Conservation (phyloP, 37 sponge, comb jelly and placozoan genomes). For the Theonella swinhoei region DNA sequence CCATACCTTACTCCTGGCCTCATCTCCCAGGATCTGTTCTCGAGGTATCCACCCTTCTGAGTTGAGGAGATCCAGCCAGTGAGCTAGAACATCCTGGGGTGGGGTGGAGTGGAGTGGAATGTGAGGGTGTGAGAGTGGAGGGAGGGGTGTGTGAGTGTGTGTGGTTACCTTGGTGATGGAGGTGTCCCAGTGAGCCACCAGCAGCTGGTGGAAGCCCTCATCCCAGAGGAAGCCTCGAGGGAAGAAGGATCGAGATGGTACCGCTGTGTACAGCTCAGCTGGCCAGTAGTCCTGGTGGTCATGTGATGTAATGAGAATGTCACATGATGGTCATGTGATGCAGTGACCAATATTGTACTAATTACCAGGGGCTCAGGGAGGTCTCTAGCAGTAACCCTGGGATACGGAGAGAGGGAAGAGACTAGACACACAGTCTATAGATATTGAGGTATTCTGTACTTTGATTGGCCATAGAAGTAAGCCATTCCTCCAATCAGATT, state of each 20-base stretch:
- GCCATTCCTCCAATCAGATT: slow-evolving; percentile 97
- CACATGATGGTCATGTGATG: not conserved
- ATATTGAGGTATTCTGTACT: slow-evolving; percentile 18
- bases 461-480: slow-evolving; percentile 93
- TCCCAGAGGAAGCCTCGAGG: slow-evolving; percentile 99
- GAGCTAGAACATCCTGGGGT: slow-evolving; percentile 88
- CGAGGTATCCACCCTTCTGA: slow-evolving; percentile 98
- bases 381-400: slow-evolving; percentile 41
- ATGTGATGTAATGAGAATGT: not conserved
- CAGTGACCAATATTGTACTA: not conserved
- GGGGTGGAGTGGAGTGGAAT: not conserved
- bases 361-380: slow-evolving; percentile 44
- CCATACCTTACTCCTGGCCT: slow-evolving; percentile 84
- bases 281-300: slow-evolving; percentile 73
- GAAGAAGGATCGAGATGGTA: slow-evolving; percentile 98
- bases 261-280: slow-evolving; percentile 77
- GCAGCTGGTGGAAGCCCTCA: slow-evolving; percentile 98
- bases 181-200: slow-evolving; percentile 92
- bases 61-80: slow-evolving; percentile 98
- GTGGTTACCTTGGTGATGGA: slow-evolving; percentile 69
- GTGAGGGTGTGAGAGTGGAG: not conserved
- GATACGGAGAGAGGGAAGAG: not conserved
- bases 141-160: not conserved
- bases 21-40: slow-evolving; percentile 97
- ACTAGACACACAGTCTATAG: not conserved